Percentiles rank a stretch among this genome's conserved stretches.
Conservation (phyloP, 2,797 vertebrate genomes). For the Schizothorax lantsangensis region DNA sequence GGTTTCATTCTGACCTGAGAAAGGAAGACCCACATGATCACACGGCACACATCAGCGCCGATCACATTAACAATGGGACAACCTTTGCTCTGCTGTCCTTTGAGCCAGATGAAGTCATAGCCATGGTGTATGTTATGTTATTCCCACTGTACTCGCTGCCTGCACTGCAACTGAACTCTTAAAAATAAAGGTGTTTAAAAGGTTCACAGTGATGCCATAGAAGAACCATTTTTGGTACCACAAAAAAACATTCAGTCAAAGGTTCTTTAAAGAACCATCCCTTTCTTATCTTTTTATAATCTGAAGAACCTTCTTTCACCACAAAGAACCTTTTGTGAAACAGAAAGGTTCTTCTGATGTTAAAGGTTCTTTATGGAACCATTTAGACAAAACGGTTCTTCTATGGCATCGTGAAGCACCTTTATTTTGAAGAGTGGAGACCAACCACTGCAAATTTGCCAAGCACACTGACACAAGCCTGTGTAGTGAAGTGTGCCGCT, state of each 20-base stretch:
- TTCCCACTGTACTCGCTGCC: not conserved
- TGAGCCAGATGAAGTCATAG: not conserved
- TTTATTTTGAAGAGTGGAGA: not conserved
- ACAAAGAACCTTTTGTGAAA: too few species aligned
- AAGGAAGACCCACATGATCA: constrained; percentile 30
- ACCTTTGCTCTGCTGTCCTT: constrained; percentile 32
- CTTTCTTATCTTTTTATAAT: not conserved
- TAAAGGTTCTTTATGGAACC: too few species aligned
- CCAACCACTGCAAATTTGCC: not conserved
- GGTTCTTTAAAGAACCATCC: not conserved
- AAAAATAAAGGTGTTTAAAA: too few species aligned
- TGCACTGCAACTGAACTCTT: not conserved
- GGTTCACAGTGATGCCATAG: too few species aligned
- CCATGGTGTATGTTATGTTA: not conserved
- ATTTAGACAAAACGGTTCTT: too few species aligned
- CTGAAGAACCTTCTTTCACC: too few species aligned
- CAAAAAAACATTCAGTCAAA: too few species aligned
- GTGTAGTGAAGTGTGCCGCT: not conserved
- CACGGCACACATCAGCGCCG: not conserved
- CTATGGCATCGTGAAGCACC: too few species aligned
- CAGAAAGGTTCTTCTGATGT: too few species aligned
- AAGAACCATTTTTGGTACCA: too few species aligned
- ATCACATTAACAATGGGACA: constrained; percentile 28
- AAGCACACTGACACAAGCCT: not conserved
- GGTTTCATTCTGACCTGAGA: constrained; percentile 41